Percentiles rank a stretch among this genome's conserved stretches.
These are phyloP conservation scores for Microcebus griseorufus DNA, from an alignment of 2,113 vertebrate genomes.

Conservation along the genomic window DNA sequence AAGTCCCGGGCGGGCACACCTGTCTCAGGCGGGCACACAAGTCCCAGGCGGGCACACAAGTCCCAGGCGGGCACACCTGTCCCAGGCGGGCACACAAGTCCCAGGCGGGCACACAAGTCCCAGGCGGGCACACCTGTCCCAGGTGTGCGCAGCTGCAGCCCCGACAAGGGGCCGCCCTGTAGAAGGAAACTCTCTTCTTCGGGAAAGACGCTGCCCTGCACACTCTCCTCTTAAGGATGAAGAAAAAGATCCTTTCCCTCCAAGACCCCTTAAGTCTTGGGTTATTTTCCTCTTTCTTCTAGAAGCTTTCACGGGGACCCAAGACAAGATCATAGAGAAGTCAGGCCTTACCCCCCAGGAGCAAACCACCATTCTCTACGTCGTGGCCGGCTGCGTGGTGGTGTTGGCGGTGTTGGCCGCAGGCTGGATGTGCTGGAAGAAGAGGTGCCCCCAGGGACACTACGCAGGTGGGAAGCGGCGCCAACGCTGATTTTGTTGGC, in stretches of 20 bases:
- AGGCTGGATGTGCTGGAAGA: neutral
- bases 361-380: accelerated
- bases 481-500: accelerated
- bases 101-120: too few relatives aligned
- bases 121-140: too few relatives aligned
- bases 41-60: too few relatives aligned
- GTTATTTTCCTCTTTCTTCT: neutral
- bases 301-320: neutral
- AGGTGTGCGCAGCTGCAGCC: too few relatives aligned
- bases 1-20: too few relatives aligned
- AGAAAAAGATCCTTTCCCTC: neutral
- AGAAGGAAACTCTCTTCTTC: neutral
- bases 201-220: accelerated
- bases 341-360: accelerated
- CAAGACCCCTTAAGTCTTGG: accelerated
- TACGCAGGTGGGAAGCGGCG: neutral
- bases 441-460: accelerated
- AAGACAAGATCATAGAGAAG: neutral
- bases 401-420: accelerated
- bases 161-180: accelerated
- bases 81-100: too few relatives aligned
- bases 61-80: too few relatives aligned
- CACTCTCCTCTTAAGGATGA: accelerated
- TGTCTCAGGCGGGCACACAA: too few relatives aligned
- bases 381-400: accelerated